Evolutionary conservation across 2,888 invertebrate species (phyloP).

Genomic region (Drosophila acutilabella): DNA sequence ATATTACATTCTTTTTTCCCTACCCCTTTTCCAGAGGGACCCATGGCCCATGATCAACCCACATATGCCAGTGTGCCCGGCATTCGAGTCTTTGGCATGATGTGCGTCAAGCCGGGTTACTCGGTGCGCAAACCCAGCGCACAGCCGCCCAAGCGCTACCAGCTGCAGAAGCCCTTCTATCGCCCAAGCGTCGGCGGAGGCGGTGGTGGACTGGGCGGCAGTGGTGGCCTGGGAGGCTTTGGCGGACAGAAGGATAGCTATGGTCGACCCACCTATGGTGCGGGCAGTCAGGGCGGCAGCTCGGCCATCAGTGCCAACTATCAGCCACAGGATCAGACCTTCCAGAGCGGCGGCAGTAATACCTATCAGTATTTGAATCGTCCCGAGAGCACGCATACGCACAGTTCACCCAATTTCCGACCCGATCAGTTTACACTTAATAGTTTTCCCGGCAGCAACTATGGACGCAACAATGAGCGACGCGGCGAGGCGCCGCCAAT

Average conservation of each 20-base stretch:
- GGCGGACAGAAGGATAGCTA: constrained; percentile 72
- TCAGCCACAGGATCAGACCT: constrained; percentile 80
- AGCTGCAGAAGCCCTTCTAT: constrained; percentile 84
- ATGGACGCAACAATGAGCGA: constrained; percentile 84
- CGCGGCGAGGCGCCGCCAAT: constrained; percentile 83
- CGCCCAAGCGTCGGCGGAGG: constrained; percentile 70
- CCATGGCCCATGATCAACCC: constrained; percentile 97
- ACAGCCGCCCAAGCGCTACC: constrained; percentile 84
- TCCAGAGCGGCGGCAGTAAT: constrained; percentile 71
- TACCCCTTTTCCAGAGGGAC: constrained; percentile 89
- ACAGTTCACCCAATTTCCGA: constrained; percentile 77
- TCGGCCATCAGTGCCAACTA: constrained; percentile 77
- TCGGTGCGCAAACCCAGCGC: constrained; percentile 83
- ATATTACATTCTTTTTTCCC: not conserved
- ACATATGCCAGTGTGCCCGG: constrained; percentile 97
- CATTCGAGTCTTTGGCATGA: constrained; percentile 97
- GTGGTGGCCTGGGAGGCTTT: constrained; percentile 29
- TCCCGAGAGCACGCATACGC: constrained; percentile 81
- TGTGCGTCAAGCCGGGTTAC: constrained; percentile 90
- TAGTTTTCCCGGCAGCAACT: constrained; percentile 82
- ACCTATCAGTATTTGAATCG: constrained; percentile 84
- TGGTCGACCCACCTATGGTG: constrained; percentile 69
- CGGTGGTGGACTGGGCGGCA: constrained; percentile 29
- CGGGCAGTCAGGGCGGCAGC: constrained; percentile 48
- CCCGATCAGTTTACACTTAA: constrained; percentile 81